phyloP scores from a whole-genome alignment of 2,113 vertebrate species.

The Protobothrops flavoviridis region DNA sequence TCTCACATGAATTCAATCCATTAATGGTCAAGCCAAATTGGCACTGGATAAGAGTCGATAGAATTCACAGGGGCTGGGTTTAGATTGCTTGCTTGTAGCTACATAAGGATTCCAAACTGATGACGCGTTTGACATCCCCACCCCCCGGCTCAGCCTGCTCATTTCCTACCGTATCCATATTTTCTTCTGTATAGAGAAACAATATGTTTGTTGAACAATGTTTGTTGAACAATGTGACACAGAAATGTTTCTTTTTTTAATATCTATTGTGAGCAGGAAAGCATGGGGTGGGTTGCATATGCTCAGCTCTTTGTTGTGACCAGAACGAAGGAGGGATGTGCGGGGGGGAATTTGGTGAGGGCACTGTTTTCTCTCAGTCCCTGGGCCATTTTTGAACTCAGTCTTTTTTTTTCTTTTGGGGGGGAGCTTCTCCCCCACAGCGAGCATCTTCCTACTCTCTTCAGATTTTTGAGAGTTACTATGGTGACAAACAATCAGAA shows the following conservation, averaged over 20 bases:
- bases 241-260: neutral
- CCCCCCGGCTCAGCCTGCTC: neutral
- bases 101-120: neutral
- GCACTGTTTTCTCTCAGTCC: neutral
- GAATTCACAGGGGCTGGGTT: neutral
- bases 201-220: neutral
- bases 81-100: neutral
- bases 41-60: neutral
- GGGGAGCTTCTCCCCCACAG: neutral
- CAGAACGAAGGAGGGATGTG: neutral
- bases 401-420: neutral
- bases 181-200: neutral
- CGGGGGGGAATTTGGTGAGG: neutral
- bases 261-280: neutral
- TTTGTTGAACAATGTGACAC: neutral
- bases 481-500: neutral
- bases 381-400: neutral
- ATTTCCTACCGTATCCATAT: neutral
- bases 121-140: neutral
- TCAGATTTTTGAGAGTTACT: neutral
- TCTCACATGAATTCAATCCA: neutral
- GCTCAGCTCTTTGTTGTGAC: neutral
- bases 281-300: neutral
- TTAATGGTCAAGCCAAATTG: neutral
- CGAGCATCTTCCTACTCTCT: neutral